Conservation (phyloP, 2,113 vertebrate genomes). For the Alosa alosa region DNA sequence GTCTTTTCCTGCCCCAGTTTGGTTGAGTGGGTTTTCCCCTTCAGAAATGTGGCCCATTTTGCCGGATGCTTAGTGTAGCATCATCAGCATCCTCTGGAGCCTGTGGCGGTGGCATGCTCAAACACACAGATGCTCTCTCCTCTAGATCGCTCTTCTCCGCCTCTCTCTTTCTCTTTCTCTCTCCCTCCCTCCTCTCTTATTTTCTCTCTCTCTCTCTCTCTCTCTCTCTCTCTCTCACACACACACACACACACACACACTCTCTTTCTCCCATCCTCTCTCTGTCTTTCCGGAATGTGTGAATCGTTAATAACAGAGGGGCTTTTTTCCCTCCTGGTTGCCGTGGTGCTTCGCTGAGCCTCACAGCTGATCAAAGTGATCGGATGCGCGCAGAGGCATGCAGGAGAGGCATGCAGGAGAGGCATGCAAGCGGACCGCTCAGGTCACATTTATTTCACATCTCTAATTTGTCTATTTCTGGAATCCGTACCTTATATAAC, state of each 20-base stretch:
- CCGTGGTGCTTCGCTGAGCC: neutral
- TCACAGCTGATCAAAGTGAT: constrained; percentile 1
- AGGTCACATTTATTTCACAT: constrained; percentile 21
- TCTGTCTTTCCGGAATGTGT: constrained; percentile 22
- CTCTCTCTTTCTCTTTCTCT: neutral
- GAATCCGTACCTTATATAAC: constrained; percentile 37
- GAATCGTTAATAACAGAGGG: constrained; percentile 34
- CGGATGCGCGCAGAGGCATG: constrained; percentile 12
- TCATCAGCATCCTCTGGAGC: neutral
- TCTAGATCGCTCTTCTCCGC: neutral
- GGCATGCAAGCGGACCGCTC: neutral
- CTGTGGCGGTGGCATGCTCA: neutral
- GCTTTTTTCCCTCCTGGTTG: constrained; percentile 24
- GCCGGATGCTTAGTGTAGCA: neutral
- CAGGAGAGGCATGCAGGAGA: neutral
- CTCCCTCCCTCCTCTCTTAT: neutral
- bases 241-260: neutral
- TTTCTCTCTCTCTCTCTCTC: constrained; percentile 9
- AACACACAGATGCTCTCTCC: constrained; percentile 15
- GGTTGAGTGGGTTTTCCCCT: neutral
- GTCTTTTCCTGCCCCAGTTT: neutral
- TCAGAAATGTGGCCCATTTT: neutral
- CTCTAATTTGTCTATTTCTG: constrained; percentile 37
- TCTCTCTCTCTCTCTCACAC: neutral
- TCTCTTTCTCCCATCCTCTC: neutral